Evolutionary conservation across 1,140 invertebrate genomes (phyloP), one percentile per base, ranked within the genome.

Genomic region (Stratiolaelaps scimitus): DNA sequence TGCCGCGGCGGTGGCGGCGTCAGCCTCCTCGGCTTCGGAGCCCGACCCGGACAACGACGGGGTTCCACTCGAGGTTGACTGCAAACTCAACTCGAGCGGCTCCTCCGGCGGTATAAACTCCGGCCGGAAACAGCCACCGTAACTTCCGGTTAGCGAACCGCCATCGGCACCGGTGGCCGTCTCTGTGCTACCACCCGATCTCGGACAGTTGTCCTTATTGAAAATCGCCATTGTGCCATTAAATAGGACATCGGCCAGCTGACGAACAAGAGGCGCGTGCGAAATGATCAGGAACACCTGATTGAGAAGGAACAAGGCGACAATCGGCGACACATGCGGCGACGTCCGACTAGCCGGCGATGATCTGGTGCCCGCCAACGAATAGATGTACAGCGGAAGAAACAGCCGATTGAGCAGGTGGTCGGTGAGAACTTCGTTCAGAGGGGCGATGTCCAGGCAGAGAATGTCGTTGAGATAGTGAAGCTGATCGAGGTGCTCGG

Each of bases 391-490:
- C 40, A 98, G 77, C 13, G 95, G 94, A 68, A 96, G 86, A 30
- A 98, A 80, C 1, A 98, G 78, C 75, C 93, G 87, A 74, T 96
- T 87, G 28, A 98, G 78, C 28, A 98, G 78, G 78, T 96, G 92
- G 74, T 97, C 90, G 0, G 90, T 89, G n/a, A 98, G 77, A 29
- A 98, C 90, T 71, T 90, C 85, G 77, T 98, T 98, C 53, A 98
- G 79, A 72, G 91, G 86, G 43, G 86, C 83, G 71, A 97, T 94
- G 73, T 92, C 85, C 20, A 97, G 81, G 73, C 86, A 85, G 20
- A 97, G 79, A 74, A 98, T 97, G 71, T 99, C 95, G 73, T 97
- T 98, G 26, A 98, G 78, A 76, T 98, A 99, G 78, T 98, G 94
- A 15, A 98, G 78, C 76, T 98, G 91, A 76, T 98, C 94, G 46